These are phyloP conservation scores for Gortyna flavago DNA, from an alignment of 2,888 invertebrate species.

Conservation along the genomic window DNA sequence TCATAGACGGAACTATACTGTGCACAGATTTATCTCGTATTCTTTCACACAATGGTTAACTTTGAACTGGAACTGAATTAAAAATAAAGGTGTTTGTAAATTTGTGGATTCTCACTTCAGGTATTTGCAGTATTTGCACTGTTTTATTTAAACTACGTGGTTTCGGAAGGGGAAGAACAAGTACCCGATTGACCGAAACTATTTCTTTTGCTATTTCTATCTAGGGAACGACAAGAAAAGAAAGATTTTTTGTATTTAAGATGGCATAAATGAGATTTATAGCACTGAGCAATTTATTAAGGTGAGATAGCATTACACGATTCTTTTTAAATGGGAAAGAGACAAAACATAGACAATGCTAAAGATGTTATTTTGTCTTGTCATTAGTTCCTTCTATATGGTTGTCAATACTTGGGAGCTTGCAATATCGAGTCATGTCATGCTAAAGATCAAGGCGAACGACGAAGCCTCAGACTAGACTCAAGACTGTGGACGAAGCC, in stretches of 20 bases:
- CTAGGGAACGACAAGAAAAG: conserved; percentile 42
- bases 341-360: conserved; percentile 34
- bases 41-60: conserved; percentile 38
- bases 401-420: conserved; percentile 5
- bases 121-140: conserved; percentile 11
- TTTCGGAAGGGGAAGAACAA: conserved; percentile 21
- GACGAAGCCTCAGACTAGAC: no score
- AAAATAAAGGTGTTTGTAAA: background rate
- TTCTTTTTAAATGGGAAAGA: conserved; percentile 4
- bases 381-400: background rate
- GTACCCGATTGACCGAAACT: conserved; percentile 31
- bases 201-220: no score
- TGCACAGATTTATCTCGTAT: conserved; percentile 56
- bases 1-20: conserved; percentile 62
- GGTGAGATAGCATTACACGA: conserved; percentile 19
- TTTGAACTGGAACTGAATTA: conserved; percentile 20
- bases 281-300: background rate
- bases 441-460: background rate
- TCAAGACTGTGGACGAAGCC: no score
- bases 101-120: conserved; percentile 18
- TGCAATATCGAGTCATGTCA: background rate
- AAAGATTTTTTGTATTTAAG: conserved; percentile 25
- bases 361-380: conserved; percentile 1
- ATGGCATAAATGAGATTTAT: conserved; percentile 26
- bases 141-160: conserved; percentile 17